Evolutionary conservation across 2,888 invertebrate genomes (phyloP), one percentile per base, ranked within the genome.

Genomic region (Dicyrtoma fusca): DNA sequence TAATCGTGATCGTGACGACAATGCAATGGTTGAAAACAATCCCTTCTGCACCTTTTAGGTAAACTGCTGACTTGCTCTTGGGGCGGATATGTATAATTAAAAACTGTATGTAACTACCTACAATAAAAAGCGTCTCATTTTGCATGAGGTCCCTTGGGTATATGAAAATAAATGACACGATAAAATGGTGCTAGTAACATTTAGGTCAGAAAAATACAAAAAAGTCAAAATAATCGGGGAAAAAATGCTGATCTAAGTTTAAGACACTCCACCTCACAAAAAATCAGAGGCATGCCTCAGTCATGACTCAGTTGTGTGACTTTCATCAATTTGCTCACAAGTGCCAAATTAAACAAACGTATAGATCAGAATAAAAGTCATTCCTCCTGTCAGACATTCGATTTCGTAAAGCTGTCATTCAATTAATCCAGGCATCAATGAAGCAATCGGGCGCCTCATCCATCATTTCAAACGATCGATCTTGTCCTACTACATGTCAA

Each of bases 401-500:
- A 49, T 49, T 14, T 42, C 10, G n/a, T 61, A 61, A 65, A 65
- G 13, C 53, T 65, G 51, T 65, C 65, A 34, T 42, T 65, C 65
- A 65, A 65, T 65, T 65, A 65, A 65, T 65, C 19, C 53, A 25
- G n/a, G 25, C 26, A 53, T 51, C 51, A 53, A 65, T 65, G 34
- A 49, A 64, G 11, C n/a, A 23, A 47, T 49, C 64, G 21, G 65
- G 53, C 65, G 65, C 65, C 65, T 65, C 65, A 65, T 65, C 34
- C 49, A 65, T 65, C 65, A 65, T 53, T 51, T 17, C n/a, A n/a
- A 49, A 64, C 23, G 45, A 63, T 19, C 13, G 25, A 64, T 64
- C 64, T 64, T 47, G n/a, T 19, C 17, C 49, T 47, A 21, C 17
- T 57, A 23, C 57, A 23, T n/a, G n/a, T 49, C 49, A 49, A 49